A percentile compares a stretch with the other conserved stretches of the same genome.
These are phyloP conservation scores for Oostethus manadensis DNA, from an alignment of 2,113 vertebrate species.

Conservation along the genomic window DNA sequence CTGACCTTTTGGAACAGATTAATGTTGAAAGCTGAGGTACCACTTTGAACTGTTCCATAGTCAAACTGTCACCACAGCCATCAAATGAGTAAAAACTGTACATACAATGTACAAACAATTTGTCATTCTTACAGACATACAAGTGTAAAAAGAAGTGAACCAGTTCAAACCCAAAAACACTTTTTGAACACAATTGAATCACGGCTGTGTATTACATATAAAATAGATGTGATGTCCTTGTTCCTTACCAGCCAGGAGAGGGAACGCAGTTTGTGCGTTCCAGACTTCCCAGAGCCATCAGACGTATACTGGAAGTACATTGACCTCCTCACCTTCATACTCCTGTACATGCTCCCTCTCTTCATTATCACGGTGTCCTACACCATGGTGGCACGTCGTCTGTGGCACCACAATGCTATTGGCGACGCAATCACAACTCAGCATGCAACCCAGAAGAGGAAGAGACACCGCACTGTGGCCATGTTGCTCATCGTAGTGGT, in stretches of 20 bases:
- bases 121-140: no score
- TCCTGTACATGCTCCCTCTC: constrained; percentile 88
- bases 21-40: no score
- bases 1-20: no score
- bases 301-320: constrained; percentile 92
- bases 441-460: constrained; percentile 77
- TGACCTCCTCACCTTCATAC: constrained; percentile 83
- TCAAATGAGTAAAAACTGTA: no score
- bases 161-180: no score
- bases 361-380: constrained; percentile 86
- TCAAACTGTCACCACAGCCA: no score
- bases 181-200: no score
- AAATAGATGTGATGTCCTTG: background rate
- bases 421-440: constrained; percentile 87
- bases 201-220: no score
- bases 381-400: constrained; percentile 79
- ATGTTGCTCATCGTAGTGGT: constrained; percentile 90
- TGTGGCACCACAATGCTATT: constrained; percentile 84
- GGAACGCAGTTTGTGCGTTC: constrained; percentile 83
- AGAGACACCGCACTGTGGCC: constrained; percentile 85
- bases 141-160: no score
- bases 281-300: constrained; percentile 87
- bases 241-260: constrained; percentile 71
- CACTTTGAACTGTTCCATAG: no score
- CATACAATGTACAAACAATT: no score